Evolutionary conservation across 2,113 vertebrate species (phyloP).

Genomic region (Sphyrna mokarran): DNA sequence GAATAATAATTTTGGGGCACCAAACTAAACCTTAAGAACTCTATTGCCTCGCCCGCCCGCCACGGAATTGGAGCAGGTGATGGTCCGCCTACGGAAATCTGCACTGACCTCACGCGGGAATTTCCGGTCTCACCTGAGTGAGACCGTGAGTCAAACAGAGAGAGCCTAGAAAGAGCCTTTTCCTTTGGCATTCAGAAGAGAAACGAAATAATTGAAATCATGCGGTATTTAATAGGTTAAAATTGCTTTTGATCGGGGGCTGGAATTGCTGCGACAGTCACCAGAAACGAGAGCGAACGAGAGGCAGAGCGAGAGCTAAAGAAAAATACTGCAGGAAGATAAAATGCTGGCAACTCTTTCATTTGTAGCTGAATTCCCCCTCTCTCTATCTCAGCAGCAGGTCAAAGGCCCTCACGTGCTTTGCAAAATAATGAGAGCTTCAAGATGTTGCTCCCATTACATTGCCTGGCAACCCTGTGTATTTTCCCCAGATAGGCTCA

Average conservation of each 20-base stretch:
- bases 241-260: background rate
- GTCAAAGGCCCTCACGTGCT: background rate
- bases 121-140: too few relatives aligned
- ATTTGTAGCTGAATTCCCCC: background rate
- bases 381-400: background rate
- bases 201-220: background rate
- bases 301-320: background rate
- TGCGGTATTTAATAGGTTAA: background rate
- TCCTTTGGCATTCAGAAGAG: background rate
- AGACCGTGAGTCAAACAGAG: background rate
- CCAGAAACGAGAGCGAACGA: background rate
- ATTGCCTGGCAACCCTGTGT: slow-evolving; percentile 13
- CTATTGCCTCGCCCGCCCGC: too few relatives aligned
- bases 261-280: background rate
- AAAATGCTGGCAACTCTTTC: background rate
- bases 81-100: too few relatives aligned
- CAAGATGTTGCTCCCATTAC: slow-evolving; percentile 13
- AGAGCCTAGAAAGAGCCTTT: background rate
- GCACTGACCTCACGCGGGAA: too few relatives aligned
- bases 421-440: slow-evolving; percentile 2
- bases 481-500: background rate
- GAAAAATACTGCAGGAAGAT: background rate
- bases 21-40: background rate
- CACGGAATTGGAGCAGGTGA: too few relatives aligned
- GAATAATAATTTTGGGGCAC: background rate